A percentile compares a stretch with the other conserved stretches of the same genome.
phyloP scores from a whole-genome alignment of 2,797 vertebrate species.

The Eulemur albifrons region DNA sequence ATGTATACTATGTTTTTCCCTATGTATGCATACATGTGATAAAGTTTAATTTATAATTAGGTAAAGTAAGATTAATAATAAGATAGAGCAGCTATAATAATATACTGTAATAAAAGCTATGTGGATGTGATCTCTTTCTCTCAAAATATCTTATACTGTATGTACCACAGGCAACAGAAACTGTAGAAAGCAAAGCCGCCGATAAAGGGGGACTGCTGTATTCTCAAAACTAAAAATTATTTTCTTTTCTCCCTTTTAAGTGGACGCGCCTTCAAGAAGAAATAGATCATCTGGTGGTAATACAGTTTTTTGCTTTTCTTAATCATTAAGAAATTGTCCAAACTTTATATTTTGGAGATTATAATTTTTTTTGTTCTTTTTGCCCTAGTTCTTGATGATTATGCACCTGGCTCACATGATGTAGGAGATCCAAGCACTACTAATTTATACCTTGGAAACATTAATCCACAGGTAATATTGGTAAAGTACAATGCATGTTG shows the following conservation, averaged over 20 bases:
- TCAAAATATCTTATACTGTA: background rate
- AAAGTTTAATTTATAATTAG: background rate
- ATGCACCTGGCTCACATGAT: slow-evolving; percentile 97
- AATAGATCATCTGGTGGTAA: slow-evolving; percentile 99
- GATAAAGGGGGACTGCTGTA: slow-evolving; percentile 35
- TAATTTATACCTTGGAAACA: slow-evolving; percentile 98
- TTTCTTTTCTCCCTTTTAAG: slow-evolving; percentile 88
- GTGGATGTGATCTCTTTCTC: background rate
- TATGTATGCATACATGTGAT: background rate
- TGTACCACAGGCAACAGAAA: background rate
- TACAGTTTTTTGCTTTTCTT: slow-evolving; percentile 83
- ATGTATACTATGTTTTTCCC: background rate
- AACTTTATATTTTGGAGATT: slow-evolving; percentile 75
- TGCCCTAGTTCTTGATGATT: slow-evolving; percentile 94
- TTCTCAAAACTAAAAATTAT: slow-evolving; percentile 77
- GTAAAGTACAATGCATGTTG: background rate
- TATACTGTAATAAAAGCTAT: background rate
- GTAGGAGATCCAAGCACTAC: slow-evolving; percentile 99
- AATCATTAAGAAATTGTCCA: slow-evolving; percentile 49
- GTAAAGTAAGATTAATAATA: background rate
- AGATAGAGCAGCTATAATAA: background rate
- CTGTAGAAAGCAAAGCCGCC: background rate
- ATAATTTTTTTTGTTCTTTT: slow-evolving; percentile 67
- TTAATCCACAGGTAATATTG: slow-evolving; percentile 95
- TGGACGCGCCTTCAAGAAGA: slow-evolving; percentile 98